A percentile compares a stretch with the other conserved stretches of the same genome.
These are phyloP conservation scores for Lethenteron reissneri DNA, from an alignment of 2,113 vertebrate species.

Conservation along the genomic window DNA sequence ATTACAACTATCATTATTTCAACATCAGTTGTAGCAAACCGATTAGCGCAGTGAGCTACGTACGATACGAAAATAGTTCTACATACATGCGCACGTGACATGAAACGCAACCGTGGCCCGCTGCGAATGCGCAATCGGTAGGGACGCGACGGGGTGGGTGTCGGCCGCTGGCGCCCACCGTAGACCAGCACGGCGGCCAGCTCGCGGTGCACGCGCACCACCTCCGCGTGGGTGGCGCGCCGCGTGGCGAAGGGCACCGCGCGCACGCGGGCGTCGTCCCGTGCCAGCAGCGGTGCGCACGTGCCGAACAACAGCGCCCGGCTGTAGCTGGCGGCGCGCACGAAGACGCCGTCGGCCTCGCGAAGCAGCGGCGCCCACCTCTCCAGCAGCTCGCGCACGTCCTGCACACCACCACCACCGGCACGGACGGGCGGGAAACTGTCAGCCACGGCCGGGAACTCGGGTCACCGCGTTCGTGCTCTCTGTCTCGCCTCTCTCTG, in stretches of 20 bases:
- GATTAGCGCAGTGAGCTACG: no score
- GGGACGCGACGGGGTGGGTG: not conserved
- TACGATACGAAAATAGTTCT: no score
- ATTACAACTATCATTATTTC: no score
- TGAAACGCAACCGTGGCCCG: no score
- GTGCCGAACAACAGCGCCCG: constrained; percentile 39
- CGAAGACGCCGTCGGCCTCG: constrained; percentile 41
- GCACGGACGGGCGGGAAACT: not conserved
- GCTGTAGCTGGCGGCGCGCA: constrained; percentile 43
- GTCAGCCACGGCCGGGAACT: no score
- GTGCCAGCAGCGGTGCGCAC: constrained; percentile 26
- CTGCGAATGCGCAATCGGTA: no score
- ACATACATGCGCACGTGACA: no score
- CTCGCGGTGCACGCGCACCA: constrained; percentile 32
- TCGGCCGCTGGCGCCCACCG: constrained; percentile 23
- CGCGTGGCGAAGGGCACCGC: constrained; percentile 52
- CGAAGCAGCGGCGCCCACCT: constrained; percentile 39
- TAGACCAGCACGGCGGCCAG: constrained; percentile 51
- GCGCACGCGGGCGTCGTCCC: constrained; percentile 36
- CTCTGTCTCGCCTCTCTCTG: no score
- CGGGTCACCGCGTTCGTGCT: no score
- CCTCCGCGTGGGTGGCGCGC: constrained; percentile 59
- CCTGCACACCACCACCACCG: constrained; percentile 23
- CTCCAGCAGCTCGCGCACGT: constrained; percentile 56
- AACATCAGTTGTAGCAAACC: no score